A percentile compares a stretch with the other conserved stretches of the same genome.
phyloP scores from a whole-genome alignment of 2,113 vertebrate genomes.

The Periophthalmus modestus region DNA sequence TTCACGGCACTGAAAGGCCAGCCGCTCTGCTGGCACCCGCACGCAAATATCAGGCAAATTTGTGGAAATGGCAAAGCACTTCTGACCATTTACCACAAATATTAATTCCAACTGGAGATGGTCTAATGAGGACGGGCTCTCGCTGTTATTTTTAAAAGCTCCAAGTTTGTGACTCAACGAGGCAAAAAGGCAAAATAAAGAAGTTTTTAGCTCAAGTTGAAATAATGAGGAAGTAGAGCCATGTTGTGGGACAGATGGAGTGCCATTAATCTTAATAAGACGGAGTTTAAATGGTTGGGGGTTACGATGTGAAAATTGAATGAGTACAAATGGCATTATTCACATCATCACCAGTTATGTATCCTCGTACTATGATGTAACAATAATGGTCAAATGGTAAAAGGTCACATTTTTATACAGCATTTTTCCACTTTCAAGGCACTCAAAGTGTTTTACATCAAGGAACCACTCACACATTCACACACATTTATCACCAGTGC shows the following conservation, averaged over 20 bases:
- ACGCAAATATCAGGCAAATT: conserved; percentile 1
- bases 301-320: background rate
- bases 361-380: too few relatives aligned
- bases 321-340: background rate
- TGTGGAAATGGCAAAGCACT: conserved; percentile 1
- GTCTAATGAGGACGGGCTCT: background rate
- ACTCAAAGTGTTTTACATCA: too few relatives aligned
- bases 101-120: background rate
- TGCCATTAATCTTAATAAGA: conserved; percentile 1
- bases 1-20: conserved; percentile 1
- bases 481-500: too few relatives aligned
- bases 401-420: too few relatives aligned
- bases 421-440: too few relatives aligned
- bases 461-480: too few relatives aligned
- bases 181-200: background rate
- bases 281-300: background rate
- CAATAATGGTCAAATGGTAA: too few relatives aligned
- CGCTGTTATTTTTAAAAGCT: background rate
- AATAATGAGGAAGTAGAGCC: background rate
- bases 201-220: background rate
- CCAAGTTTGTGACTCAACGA: background rate
- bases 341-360: background rate
- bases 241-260: background rate
- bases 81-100: background rate
- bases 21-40: background rate